These are phyloP conservation scores for Thalassophryne amazonica DNA, from an alignment of 2,797 vertebrate species.

Conservation along the genomic window DNA sequence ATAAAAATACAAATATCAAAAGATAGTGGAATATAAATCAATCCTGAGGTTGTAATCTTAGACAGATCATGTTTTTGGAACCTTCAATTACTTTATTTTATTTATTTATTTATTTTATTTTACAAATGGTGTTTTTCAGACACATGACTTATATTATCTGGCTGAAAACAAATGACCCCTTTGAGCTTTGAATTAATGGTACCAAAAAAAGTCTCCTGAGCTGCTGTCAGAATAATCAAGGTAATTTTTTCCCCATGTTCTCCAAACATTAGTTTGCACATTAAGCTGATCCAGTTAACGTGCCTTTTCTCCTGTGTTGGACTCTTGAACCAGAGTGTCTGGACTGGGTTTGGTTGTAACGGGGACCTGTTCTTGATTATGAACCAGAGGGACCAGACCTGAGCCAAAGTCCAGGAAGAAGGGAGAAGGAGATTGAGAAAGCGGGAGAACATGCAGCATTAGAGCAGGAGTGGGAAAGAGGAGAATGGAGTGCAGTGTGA, in stretches of 20 bases:
- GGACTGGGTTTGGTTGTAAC: slow-evolving; percentile 40
- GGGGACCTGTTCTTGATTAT: slow-evolving; percentile 88
- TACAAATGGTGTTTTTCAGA: too few relatives aligned
- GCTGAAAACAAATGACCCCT: slow-evolving; percentile 37
- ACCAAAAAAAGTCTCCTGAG: slow-evolving; percentile 82
- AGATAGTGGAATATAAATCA: too few relatives aligned
- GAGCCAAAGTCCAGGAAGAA: slow-evolving; percentile 47
- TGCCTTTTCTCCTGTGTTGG: slow-evolving; percentile 78
- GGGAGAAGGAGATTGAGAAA: slow-evolving; percentile 37
- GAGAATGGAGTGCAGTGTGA: slow-evolving; percentile 12
- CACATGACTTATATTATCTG: too few relatives aligned
- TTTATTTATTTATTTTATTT: too few relatives aligned
- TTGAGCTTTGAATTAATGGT: slow-evolving; percentile 73
- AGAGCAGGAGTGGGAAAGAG: slow-evolving; percentile 6
- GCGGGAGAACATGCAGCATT: too few relatives aligned
- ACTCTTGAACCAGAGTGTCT: slow-evolving; percentile 34
- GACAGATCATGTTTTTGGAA: too few relatives aligned
- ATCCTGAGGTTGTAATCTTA: too few relatives aligned
- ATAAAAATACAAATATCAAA: too few relatives aligned
- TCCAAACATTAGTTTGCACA: slow-evolving; percentile 89
- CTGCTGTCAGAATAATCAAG: slow-evolving; percentile 87
- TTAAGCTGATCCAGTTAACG: slow-evolving; percentile 90
- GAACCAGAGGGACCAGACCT: slow-evolving; percentile 86
- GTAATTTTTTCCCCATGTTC: slow-evolving; percentile 88
- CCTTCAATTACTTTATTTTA: too few relatives aligned